These are phyloP conservation scores for Fulica atra DNA, from an alignment of 2,113 vertebrate species.

Conservation along the genomic window DNA sequence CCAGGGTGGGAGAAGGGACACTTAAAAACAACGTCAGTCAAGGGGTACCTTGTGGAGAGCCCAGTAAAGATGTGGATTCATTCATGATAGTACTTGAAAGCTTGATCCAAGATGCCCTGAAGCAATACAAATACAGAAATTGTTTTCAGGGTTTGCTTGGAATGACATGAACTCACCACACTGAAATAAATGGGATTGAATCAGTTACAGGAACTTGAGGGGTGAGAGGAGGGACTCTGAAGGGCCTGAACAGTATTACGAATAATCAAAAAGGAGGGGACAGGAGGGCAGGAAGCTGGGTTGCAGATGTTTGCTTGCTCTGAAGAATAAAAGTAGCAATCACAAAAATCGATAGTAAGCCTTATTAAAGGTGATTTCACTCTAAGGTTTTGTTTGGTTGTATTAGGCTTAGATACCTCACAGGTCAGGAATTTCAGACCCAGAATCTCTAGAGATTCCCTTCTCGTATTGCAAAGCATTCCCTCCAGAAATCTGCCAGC, in stretches of 20 bases:
- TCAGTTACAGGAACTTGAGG: background rate
- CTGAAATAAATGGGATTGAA: slow-evolving; percentile 2
- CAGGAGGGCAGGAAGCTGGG: background rate
- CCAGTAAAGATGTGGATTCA: background rate
- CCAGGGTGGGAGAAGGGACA: background rate
- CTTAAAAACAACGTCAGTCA: background rate
- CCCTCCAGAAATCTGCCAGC: slow-evolving; percentile 11
- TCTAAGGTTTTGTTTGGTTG: slow-evolving; percentile 37
- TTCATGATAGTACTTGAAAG: background rate
- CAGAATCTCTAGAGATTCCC: background rate
- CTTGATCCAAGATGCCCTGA: background rate
- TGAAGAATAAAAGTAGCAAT: slow-evolving; percentile 62
- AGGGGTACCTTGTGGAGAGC: background rate
- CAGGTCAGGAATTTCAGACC: slow-evolving; percentile 26
- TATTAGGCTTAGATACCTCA: slow-evolving; percentile 19
- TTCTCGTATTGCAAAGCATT: slow-evolving; percentile 27
- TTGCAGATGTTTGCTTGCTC: slow-evolving; percentile 25
- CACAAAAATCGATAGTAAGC: slow-evolving; percentile 33
- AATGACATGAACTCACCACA: fast-evolving
- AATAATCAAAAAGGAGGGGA: slow-evolving; percentile 33
- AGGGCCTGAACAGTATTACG: background rate
- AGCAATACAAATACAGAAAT: background rate
- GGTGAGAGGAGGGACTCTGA: background rate
- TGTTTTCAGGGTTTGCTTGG: background rate
- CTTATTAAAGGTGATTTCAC: slow-evolving; percentile 61